Base-by-base conservation (phyloP, 2,888 invertebrate genomes). In the Lamellibrachia satsuma region DNA sequence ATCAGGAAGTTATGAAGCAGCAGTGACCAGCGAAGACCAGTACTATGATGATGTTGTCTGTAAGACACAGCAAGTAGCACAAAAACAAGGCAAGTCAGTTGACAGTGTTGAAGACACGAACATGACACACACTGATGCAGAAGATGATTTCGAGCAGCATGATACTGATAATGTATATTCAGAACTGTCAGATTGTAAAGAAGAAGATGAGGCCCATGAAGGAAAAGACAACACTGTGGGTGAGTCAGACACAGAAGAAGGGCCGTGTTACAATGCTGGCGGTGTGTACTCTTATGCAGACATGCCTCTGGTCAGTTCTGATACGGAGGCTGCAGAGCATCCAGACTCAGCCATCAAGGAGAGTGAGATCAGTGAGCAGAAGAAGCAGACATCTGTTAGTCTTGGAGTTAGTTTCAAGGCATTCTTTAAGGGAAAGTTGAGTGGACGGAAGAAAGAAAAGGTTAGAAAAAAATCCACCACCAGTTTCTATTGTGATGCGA, bases 21-120 rank as follows among this genome's bases (percentile, higher is more conserved):
- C 75, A 22, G 75, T 75, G 1, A n/a, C n/a, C 75, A 75, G 22
- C 7, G 75, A 75, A 22, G 75, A 75, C 75, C n/a, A 6, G 75
- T 75, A 22, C n/a, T 75, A 75, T 75, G 75, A 75, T 75, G 75
- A 75, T 75, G 75, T 75, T 75, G 75, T 75, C 75, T 75, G 75
- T n/a, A 15, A 15, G 3, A 11, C 75, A 75, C 75, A 75, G 75
- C 75, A 75, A 75, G 22, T n/a, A 75, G 22, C 22, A 75, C 75
- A 57, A 57, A 57, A 15, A 57, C 57, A 75, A 75, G 75, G 22
- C 22, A 11, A 6, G 15, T 22, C 75, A 75, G 75, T 22, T 75
- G 39, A 39, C 39, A 39, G 39, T 39, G 75, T 75, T 75, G 75
- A 22, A 22, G 75, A 75, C 75, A 11, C 22, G 6, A 75, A 15